A percentile compares a stretch with the other conserved stretches of the same genome.
phyloP scores from a whole-genome alignment of 2,888 invertebrate species.

The Allolobophora icterica region DNA sequence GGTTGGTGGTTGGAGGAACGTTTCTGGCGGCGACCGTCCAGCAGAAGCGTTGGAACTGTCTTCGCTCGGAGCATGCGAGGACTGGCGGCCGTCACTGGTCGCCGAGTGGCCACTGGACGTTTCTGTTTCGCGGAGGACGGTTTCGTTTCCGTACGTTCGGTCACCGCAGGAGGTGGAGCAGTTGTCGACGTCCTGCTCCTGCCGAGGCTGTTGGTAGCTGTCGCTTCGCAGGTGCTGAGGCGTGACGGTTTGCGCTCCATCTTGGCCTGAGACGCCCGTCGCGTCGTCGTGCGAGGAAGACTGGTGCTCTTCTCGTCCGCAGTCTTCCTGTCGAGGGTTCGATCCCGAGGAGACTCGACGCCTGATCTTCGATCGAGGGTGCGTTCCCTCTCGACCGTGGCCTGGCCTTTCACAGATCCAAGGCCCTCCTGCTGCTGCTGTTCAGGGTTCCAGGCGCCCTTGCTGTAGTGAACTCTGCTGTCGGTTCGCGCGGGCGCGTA shows the following conservation, averaged over 20 bases:
- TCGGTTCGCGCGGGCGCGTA: not conserved
- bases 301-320: not conserved
- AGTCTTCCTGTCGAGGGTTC: not conserved
- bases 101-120: not conserved
- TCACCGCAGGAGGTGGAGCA: too few relatives aligned
- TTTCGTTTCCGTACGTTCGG: not conserved
- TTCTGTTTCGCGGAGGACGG: conserved; percentile 3
- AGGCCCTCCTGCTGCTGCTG: not conserved
- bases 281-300: not conserved
- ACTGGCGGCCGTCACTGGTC: not conserved
- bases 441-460: not conserved
- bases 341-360: not conserved
- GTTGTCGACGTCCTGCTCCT: not conserved
- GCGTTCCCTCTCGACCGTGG: not conserved
- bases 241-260: not conserved
- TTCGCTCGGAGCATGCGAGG: not conserved
- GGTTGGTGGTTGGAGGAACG: not conserved
- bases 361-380: not conserved
- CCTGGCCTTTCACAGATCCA: not conserved
- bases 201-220: not conserved
- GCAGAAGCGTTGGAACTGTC: not conserved
- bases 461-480: not conserved
- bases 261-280: not conserved
- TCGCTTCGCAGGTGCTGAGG: not conserved
- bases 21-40: not conserved